Conservation (phyloP, 2,888 invertebrate species). For the Sesamia inferens region DNA sequence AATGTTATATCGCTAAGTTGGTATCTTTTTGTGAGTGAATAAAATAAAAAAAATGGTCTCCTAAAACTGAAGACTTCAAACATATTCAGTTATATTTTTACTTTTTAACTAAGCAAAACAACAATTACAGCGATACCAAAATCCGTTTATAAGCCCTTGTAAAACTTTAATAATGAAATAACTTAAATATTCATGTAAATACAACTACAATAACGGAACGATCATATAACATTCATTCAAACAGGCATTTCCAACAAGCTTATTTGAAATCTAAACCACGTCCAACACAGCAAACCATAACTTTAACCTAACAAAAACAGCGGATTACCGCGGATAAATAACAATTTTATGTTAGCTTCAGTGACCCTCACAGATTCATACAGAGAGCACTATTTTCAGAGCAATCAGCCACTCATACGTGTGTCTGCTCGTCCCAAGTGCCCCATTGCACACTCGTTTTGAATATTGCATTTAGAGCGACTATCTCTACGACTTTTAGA, state of each 20-base stretch:
- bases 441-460: constrained; percentile 80
- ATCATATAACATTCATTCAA: constrained; percentile 4
- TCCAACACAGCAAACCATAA: constrained; percentile 6
- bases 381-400: constrained; percentile 78
- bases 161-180: too few species aligned
- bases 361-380: constrained; percentile 77
- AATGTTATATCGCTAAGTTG: neutral
- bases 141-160: neutral
- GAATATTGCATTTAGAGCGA: constrained; percentile 86
- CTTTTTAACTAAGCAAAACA: neutral
- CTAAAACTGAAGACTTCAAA: too few species aligned
- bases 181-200: neutral
- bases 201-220: neutral
- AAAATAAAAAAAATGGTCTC: neutral
- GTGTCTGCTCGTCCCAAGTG: constrained; percentile 79
- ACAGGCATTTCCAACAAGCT: constrained; percentile 10
- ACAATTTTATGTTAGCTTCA: constrained; percentile 66
- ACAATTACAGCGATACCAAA: neutral
- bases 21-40: neutral
- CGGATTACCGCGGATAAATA: constrained; percentile 50
- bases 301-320: constrained; percentile 24
- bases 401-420: constrained; percentile 84
- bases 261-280: constrained; percentile 15
- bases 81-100: constrained; percentile 4
- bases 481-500: constrained; percentile 70